Evolutionary conservation across 2,797 vertebrate genomes (phyloP), one percentile per base, ranked within the genome.

Genomic region (Anguilla marmorata): DNA sequence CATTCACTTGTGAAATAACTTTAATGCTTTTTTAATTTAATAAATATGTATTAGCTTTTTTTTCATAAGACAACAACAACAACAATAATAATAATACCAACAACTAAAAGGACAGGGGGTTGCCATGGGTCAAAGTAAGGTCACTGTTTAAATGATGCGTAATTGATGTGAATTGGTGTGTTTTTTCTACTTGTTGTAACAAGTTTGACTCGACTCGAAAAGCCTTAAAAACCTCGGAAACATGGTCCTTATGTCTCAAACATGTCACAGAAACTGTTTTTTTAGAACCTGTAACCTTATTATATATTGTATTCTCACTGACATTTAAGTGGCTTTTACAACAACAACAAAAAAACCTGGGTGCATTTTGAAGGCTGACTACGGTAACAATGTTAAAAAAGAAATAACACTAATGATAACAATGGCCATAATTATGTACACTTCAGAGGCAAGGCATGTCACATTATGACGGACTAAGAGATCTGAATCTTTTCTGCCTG

Each of bases 321-420:
- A 48, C 56, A 41, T 87, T n/a, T 83, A 60, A 87, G 27, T 37
- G 6, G 14, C 16, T 80, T 80, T 45, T 1, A 74, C 69, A 74
- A 33, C n/a, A 74, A 33, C 11, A 79, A 37, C 0, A 9, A 80
- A 24, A 82, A 50, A 6, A 9, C 19, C 24, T n/a, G 24, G 7
- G 79, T 50, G 8, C 74, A 79, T 37, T 79, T 19, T 45, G 33
- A 50, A 84, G 8, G n/a, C n/a, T 14, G 27, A 54, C 11, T 19
- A 33, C 50, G 27, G 50, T 33, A 33, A 84, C n/a, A 16, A 50
- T 56, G 54, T n/a, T 3, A 8, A 33, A 16, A 30, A 56, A 84
- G 48, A 79, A 84, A 56, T 30, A 56, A 30, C 4, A 30, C 21
- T 83, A 69, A 87, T 50, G 56, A 87, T 84, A 54, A 87, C 87